Conservation (phyloP, 2,888 invertebrate genomes). For the Morinoia aosen region DNA sequence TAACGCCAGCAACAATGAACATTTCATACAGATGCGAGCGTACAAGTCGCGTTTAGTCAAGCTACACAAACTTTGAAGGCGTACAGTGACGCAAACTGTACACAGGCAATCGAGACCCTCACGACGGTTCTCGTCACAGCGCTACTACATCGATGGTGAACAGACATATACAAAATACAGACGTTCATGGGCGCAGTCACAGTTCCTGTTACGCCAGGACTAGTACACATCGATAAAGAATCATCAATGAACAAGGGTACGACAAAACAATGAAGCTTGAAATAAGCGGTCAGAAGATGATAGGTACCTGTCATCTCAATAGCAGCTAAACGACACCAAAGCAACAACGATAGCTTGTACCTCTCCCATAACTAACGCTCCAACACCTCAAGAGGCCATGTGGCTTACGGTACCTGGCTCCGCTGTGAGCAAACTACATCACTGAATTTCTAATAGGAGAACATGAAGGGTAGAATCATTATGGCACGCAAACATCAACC, state of each 20-base stretch:
- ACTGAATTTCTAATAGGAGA: background rate
- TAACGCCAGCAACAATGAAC: too few relatives aligned
- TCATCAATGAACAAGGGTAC: background rate
- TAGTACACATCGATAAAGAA: background rate
- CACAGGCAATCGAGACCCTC: too few relatives aligned
- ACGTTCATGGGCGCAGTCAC: background rate
- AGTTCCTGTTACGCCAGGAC: background rate
- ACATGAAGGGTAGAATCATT: background rate
- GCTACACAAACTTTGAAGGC: too few relatives aligned
- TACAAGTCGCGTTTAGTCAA: too few relatives aligned
- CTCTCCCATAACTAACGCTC: background rate
- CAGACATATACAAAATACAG: background rate
- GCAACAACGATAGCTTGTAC: background rate
- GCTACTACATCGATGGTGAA: background rate
- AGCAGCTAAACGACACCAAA: background rate
- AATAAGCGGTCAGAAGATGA: background rate
- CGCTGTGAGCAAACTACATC: background rate
- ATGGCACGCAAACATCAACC: background rate
- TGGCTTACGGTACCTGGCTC: background rate
- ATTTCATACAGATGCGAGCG: too few relatives aligned
- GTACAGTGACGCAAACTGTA: too few relatives aligned
- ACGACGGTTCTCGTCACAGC: too few relatives aligned
- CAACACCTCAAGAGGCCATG: background rate
- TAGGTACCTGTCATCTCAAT: background rate
- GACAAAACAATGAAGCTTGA: background rate